Percentiles rank a stretch among this genome's conserved stretches.
These are phyloP conservation scores for Pristionchus entomophagus DNA, from an alignment of 2,888 invertebrate species.

Conservation along the genomic window DNA sequence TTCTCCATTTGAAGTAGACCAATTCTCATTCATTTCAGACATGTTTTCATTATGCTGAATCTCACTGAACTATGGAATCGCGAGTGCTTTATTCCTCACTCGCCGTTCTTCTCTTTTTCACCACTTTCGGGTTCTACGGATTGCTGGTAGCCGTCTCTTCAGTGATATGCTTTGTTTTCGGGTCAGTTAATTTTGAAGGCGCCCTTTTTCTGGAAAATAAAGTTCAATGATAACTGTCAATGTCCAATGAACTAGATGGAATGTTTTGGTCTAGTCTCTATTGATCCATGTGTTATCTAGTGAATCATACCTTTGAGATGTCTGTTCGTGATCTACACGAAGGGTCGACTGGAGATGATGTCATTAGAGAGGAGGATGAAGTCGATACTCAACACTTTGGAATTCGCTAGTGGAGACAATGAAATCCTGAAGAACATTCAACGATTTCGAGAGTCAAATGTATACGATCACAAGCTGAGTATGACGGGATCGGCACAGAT, in stretches of 20 bases:
- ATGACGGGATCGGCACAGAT: constrained; percentile 62
- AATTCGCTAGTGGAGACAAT: constrained; percentile 57
- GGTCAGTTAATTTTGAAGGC: constrained; percentile 51
- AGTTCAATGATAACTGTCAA: too few species aligned
- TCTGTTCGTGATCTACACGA: constrained; percentile 52
- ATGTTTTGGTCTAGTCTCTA: too few species aligned
- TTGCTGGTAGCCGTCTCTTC: constrained; percentile 54
- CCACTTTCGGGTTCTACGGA: constrained; percentile 62
- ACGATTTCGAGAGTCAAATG: constrained; percentile 52
- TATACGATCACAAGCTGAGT: constrained; percentile 38
- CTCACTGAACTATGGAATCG: neutral
- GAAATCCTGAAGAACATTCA: constrained; percentile 56
- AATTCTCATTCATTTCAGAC: neutral
- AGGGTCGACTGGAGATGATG: constrained; percentile 52
- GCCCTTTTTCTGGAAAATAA: neutral
- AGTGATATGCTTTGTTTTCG: constrained; percentile 53
- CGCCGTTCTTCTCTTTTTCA: constrained; percentile 55
- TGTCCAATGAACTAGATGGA: too few species aligned
- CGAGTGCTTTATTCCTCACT: constrained; percentile 53
- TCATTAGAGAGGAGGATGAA: constrained; percentile 53
- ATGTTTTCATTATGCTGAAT: constrained; percentile 22
- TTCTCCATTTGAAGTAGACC: neutral
- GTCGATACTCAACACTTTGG: constrained; percentile 42
- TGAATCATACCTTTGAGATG: constrained; percentile 47
- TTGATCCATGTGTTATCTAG: too few species aligned